These are phyloP conservation scores for Cotesia vestalis DNA, from an alignment of 1,140 invertebrate genomes.

Conservation along the genomic window DNA sequence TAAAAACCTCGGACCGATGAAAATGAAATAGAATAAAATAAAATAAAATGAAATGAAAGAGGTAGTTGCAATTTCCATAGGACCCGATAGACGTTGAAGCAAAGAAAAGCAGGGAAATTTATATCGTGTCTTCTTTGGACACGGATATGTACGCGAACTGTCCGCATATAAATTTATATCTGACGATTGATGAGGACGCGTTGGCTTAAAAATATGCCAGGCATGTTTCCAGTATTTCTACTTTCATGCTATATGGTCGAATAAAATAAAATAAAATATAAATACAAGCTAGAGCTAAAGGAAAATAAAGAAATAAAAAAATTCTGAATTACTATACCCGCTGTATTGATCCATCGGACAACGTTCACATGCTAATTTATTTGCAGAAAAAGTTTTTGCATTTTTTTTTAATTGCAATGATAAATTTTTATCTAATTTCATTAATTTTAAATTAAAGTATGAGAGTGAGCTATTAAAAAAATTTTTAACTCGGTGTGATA, in stretches of 20 bases:
- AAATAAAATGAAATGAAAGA: not conserved
- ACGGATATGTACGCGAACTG: constrained; percentile 2
- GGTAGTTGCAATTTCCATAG: not conserved
- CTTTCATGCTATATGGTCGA: not conserved
- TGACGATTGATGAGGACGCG: constrained; percentile 10
- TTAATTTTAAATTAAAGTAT: no score
- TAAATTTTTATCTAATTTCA: not conserved
- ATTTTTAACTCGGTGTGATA: no score
- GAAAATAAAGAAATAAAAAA: constrained; percentile 1
- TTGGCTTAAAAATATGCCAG: constrained; percentile 16
- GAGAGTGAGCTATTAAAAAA: no score
- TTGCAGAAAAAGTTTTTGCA: not conserved
- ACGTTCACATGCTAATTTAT: not conserved
- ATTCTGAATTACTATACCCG: constrained; percentile 4
- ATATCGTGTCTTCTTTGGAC: constrained; percentile 4
- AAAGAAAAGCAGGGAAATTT: constrained; percentile 12
- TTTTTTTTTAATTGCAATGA: not conserved
- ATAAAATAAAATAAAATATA: no score
- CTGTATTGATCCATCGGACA: not conserved
- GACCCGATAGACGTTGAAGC: not conserved
- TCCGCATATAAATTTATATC: constrained; percentile 15
- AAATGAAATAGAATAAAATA: no score
- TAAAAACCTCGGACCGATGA: no score
- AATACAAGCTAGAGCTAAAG: no score
- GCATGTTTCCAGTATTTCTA: constrained; percentile 12